Base-by-base conservation (phyloP, 2,113 vertebrate species). In the Antidorcas marsupialis region DNA sequence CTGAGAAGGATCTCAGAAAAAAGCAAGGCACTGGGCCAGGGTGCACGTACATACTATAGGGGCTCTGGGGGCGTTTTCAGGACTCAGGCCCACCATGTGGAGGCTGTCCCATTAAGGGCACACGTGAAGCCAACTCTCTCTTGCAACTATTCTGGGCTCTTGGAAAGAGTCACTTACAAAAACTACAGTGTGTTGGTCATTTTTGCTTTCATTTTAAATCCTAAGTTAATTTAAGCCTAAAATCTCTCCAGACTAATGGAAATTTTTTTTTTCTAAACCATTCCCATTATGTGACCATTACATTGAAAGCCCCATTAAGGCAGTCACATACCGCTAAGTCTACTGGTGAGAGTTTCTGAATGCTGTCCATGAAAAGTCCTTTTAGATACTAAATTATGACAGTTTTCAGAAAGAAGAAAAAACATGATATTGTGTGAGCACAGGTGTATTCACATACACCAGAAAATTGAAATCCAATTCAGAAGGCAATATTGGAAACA, bases 401-500 rank as follows among this genome's bases (percentile, higher is more conserved):
- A 50, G 55, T 96, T 98, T 97, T 97, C 89, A 97, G 82, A 97
- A 81, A 53, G 94, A 98, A 85, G 76, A 21, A 39, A 62, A 89
- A 96, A 43, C 53, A 59, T 79, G 71, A 91, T 96, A 62, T 94
- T 97, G 78, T 95, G 17, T 86, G 84, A 95, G 47, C 94, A 88
- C 94, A 98, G 87, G 87, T 98, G 45, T 94, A 94, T 87, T 97
- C 91, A 97, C 79, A 97, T 60, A 96, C n/a, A 97, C 27, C 74
- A 98, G 95, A 98, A 99, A 98, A 98, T 90, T 98, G 97, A 98
- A 98, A 98, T 98, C 45, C 95, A 98, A 90, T 98, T 98, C 98
- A 96, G 98, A 97, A 98, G 47, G 89, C 81, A 98, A 95, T 98
- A 97, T 96, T 98, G 67, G 96, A 98, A 98, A 97, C 21, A 97